Base-by-base conservation (phyloP, 2,888 invertebrate genomes). In the Tetragnatha montana region DNA sequence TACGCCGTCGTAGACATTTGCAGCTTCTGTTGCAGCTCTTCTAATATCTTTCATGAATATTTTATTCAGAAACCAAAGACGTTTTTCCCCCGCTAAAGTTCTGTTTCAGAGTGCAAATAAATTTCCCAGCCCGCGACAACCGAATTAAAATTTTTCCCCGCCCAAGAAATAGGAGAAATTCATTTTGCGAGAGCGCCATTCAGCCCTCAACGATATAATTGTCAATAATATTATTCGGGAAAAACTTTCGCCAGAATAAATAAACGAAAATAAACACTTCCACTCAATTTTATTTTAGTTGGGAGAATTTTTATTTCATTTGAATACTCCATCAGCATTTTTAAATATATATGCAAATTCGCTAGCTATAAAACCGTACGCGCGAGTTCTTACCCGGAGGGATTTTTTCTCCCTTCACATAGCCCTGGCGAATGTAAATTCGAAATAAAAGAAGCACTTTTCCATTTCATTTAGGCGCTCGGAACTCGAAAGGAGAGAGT, bases 331-430 rank as follows among this genome's bases (percentile, higher is more conserved):
- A 78, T 51, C 78, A 85, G 78, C 51, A 86, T 86, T 86, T 82
- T 86, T 86, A 86, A 86, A 86, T 86, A 86, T 86, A 86, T 79
- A 86, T 86, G 79, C 79, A 86, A 86, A 86, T 79, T 71, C 71
- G 1, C 49, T 17, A 14, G 19, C 22, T 51, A 21, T 60, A 60
- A 74, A 60, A 74, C 6, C 4, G 60, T 60, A 60, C 60, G 60
- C 60, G 60, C 60, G 17, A 60, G 60, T 17, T 17, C 10, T 60
- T 60, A 60, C 60, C 60, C 60, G 10, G 17, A 60, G 60, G 8
- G 12, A 60, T 60, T 60, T 60, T 60, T 35, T 50, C 73, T 22
- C 60, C 22, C n/a, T 51, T 47, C 21, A 10, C 6, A 71, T 21
- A 21, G 17, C 70, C 70, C 71, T 4, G 8, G 51, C 73, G 73